Conservation (phyloP, 1,140 invertebrate species). For the Drosophila sp. region DNA sequence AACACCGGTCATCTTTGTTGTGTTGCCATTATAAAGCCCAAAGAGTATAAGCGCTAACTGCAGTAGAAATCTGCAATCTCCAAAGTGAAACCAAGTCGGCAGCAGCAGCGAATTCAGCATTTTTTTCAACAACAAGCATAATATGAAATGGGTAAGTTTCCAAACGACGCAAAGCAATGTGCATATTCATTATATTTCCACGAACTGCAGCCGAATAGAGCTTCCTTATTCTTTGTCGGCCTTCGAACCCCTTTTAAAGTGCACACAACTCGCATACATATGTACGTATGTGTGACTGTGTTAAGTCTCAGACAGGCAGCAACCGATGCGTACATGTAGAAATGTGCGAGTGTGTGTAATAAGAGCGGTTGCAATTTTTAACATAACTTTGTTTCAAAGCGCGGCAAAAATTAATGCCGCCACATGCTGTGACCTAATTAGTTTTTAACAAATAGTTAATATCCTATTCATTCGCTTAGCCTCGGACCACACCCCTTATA, state of each 20-base stretch:
- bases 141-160: slow-evolving; percentile 75
- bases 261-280: slow-evolving; percentile 7
- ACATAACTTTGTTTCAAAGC: slow-evolving; percentile 24
- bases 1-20: slow-evolving; percentile 14
- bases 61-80: slow-evolving; percentile 15
- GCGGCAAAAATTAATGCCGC: slow-evolving; percentile 33
- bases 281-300: not conserved
- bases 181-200: not conserved
- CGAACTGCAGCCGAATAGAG: not conserved
- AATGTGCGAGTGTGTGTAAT: slow-evolving; percentile 10
- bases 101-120: slow-evolving; percentile 31
- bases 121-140: slow-evolving; percentile 39
- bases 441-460: not conserved
- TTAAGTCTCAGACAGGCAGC: slow-evolving; percentile 13
- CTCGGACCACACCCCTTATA: slow-evolving; percentile 23
- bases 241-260: slow-evolving; percentile 40
- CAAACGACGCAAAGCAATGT: not conserved
- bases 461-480: not conserved
- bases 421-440: slow-evolving; percentile 16
- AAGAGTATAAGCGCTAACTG: slow-evolving; percentile 15
- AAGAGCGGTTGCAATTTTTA: slow-evolving; percentile 33
- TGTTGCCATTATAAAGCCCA: not conserved
- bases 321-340: not conserved
- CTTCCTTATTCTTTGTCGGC: slow-evolving; percentile 15
- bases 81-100: slow-evolving; percentile 31